phyloP scores from a whole-genome alignment of 2,888 invertebrate genomes.

The Amiota communis region DNA sequence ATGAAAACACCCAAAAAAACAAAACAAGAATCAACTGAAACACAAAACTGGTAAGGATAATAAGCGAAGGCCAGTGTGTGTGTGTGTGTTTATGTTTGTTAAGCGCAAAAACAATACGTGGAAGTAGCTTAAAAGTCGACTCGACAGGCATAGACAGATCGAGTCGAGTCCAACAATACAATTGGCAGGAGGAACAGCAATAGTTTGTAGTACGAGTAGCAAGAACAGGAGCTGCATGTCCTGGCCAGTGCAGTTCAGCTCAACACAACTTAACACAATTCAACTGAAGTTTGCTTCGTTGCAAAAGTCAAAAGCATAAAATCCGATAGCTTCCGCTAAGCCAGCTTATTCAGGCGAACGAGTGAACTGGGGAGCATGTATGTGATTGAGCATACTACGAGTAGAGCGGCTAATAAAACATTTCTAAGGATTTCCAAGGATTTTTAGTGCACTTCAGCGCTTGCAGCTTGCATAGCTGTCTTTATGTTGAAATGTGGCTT shows the following conservation, averaged over 20 bases:
- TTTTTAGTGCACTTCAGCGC: conserved; percentile 44
- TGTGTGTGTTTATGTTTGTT: conserved; percentile 37
- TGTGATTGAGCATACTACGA: too few relatives aligned
- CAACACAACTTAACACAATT: conserved; percentile 39
- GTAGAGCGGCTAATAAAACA: conserved; percentile 62
- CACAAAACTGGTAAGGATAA: conserved; percentile 28
- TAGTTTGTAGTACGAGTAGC: background rate
- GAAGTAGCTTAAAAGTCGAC: conserved; percentile 31
- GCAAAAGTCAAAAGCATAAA: conserved; percentile 67
- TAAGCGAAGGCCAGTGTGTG: conserved; percentile 17
- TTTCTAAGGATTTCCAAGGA: conserved; percentile 66
- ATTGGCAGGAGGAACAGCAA: background rate
- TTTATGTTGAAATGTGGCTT: conserved; percentile 30
- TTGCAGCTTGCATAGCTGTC: conserved; percentile 38
- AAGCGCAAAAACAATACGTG: conserved; percentile 36
- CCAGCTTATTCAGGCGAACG: conserved; percentile 66
- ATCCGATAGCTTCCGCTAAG: conserved; percentile 69
- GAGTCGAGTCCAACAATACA: conserved; percentile 20
- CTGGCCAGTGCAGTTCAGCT: background rate
- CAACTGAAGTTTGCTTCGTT: conserved; percentile 38
- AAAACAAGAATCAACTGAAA: conserved; percentile 43
- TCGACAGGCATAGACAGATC: conserved; percentile 20
- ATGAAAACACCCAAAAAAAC: conserved; percentile 23
- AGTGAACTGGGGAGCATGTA: conserved; percentile 24
- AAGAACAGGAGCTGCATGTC: conserved; percentile 1